Base-by-base conservation (phyloP, 1,140 invertebrate genomes). In the Aphaenogaster ashmeadi region DNA sequence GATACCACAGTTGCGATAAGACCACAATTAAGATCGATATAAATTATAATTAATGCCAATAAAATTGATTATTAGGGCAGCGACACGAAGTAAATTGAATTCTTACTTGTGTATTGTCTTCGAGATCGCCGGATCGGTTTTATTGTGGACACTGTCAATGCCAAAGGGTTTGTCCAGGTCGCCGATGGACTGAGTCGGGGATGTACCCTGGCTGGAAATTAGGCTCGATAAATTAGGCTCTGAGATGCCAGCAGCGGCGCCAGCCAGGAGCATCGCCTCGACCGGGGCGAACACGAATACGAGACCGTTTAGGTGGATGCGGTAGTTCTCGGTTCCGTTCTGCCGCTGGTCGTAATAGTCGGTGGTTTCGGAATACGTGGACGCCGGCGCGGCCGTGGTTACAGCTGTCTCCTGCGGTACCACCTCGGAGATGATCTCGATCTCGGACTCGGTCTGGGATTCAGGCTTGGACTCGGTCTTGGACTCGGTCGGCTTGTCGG, bases 241-340 rank as follows among this genome's bases (percentile, higher is more conserved):
- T 7, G 75, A 78, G 27, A 21, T 87, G 36, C 75, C 89, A 6
- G 69, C 88, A 5, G 88, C 87, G 47, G 66, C 93, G 18, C 92
- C 94, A 1, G 94, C 93, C 13, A 95, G 67, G 9, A 96, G 86
- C 62, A 95, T 89, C 15, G 95, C 95, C 85, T 97, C 97, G 0
- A 96, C 96, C 0, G 97, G 97, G 0, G 97, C 96, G 1, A 97
- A 94, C 2, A 97, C 96, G 1, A 97, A 91, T 8, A 97, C 95
- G 3, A 97, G 93, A 11, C 97, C 97, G 85, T 97, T 96, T 33
- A 97, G 95, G 91, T 97, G 96, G 6, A 97, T 94, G 33, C 97
- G 93, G 83, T 96, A 96, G 94, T 97, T 97, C 87, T 97, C 97
- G 0, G 96, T 96, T 1, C 97, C 97, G 87, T 97, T 97, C 93